Conservation (phyloP, 2,888 invertebrate species). For the Drosophila atroscutellata region DNA sequence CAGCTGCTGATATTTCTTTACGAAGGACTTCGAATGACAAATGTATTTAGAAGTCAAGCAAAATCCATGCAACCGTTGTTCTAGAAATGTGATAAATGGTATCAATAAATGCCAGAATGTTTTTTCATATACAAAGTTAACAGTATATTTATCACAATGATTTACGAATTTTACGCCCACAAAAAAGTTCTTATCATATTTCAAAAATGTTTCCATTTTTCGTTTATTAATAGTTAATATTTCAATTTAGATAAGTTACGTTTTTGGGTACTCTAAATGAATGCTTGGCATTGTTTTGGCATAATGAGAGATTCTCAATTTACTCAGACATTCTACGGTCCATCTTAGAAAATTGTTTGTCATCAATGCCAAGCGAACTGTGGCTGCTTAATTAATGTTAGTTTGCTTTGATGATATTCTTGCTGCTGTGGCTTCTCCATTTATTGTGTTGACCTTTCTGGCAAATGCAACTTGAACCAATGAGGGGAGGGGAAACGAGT, state of each 20-base stretch:
- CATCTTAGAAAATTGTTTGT: slow-evolving; percentile 55
- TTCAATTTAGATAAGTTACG: not conserved
- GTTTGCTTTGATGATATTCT: slow-evolving; percentile 64
- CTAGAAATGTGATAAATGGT: slow-evolving; percentile 28
- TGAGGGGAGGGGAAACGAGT: slow-evolving; percentile 19
- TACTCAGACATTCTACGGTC: slow-evolving; percentile 5
- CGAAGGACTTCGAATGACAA: slow-evolving; percentile 16
- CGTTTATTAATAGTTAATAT: not conserved
- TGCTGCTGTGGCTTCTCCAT: slow-evolving; percentile 7
- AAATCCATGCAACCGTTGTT: not conserved
- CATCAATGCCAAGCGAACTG: slow-evolving; percentile 45
- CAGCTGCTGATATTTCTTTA: not conserved
- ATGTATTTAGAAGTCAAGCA: slow-evolving; percentile 7
- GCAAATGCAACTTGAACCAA: slow-evolving; percentile 69
- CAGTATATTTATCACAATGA: slow-evolving; percentile 27
- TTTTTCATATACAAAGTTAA: slow-evolving; percentile 1
- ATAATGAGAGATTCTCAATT: slow-evolving; percentile 16
- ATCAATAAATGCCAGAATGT: slow-evolving; percentile 24
- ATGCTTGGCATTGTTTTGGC: slow-evolving; percentile 31
- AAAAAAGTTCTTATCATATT: slow-evolving; percentile 23
- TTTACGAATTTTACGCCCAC: slow-evolving; percentile 19
- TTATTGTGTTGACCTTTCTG: slow-evolving; percentile 69
- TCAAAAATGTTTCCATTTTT: slow-evolving; percentile 14
- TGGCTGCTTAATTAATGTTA: slow-evolving; percentile 75
- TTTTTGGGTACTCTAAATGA: slow-evolving; percentile 17